Base-by-base conservation (phyloP, 1,140 invertebrate species). In the Cotesia chilonis region DNA sequence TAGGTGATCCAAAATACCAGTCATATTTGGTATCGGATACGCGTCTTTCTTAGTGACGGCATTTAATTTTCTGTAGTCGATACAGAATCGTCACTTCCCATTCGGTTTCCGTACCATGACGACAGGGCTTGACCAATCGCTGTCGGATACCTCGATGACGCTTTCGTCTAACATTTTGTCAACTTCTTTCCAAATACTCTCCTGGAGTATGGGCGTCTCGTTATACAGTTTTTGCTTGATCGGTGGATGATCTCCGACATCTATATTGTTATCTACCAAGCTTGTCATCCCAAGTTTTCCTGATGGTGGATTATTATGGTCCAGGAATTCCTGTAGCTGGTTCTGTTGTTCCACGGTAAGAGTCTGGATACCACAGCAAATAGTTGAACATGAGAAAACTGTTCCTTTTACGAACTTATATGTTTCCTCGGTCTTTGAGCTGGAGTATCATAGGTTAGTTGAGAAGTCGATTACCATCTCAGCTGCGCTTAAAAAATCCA, bases 11-110 rank as follows among this genome's bases (percentile, higher is more conserved):
- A 80, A 65, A 7, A 80, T 75, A 4, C 70, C 72, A 3, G 73
- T 73, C 61, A 80, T 77, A 14, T 69, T 63, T 1, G 80, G 78
- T 17, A 83, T 59, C 1, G 80, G 80, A 60, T 84, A 83, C 2
- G 77, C 76, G 55, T 82, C 80, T 28, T 74, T 77, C 20, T 77
- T 77, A 0, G 79, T 81, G 2, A 81, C 71, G 0, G 20, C 51
- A 72, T 84, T 82, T 6, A 82, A 7, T 47, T 77, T 78, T 6
- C 83, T 55, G 52, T 73, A 81, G 72, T 83, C 80, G 0, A 84
- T 66, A 64, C 83, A 84, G 10, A 82, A 76, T 7, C 82, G 55
- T 6, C 73, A 59, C 41, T 76, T 75, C 7, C 73, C 75, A 57
- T 80, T 76, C 12, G 70, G 41, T 36, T 83, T 82, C n/a, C 72